Evolutionary conservation across 1,140 invertebrate species (phyloP).

Genomic region (Lysiphlebus fabarum): DNA sequence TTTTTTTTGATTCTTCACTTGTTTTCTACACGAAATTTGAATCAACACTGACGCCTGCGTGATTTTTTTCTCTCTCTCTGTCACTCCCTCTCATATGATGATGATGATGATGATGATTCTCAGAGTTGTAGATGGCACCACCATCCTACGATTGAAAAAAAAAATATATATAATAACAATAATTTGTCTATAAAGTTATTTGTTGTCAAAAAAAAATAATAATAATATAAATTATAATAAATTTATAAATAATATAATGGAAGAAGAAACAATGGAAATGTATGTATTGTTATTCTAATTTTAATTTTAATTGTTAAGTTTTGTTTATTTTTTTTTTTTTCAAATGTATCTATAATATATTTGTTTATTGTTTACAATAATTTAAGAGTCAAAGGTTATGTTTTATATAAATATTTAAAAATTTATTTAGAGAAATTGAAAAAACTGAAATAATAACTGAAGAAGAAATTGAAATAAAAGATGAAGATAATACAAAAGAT

Average conservation of each 20-base stretch:
- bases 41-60: background rate
- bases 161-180: too few relatives aligned
- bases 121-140: too few relatives aligned
- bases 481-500: background rate
- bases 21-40: background rate
- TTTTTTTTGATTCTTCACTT: too few relatives aligned
- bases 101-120: too few relatives aligned
- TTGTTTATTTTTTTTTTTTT: background rate
- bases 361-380: too few relatives aligned
- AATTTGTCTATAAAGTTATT: too few relatives aligned
- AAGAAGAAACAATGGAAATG: conserved; percentile 40
- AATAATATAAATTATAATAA: background rate
- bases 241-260: conserved; percentile 23
- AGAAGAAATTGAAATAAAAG: conserved; percentile 28
- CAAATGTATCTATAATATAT: background rate
- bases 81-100: too few relatives aligned
- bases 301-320: background rate
- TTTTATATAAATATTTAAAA: conserved; percentile 3
- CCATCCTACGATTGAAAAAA: too few relatives aligned
- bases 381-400: background rate
- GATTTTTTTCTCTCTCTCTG: too few relatives aligned
- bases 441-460: conserved; percentile 28
- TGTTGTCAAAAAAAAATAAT: too few relatives aligned
- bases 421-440: conserved; percentile 25
- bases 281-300: conserved; percentile 19